Conservation (phyloP, 1,140 invertebrate genomes). For the Drosophila punjabiensis region DNA sequence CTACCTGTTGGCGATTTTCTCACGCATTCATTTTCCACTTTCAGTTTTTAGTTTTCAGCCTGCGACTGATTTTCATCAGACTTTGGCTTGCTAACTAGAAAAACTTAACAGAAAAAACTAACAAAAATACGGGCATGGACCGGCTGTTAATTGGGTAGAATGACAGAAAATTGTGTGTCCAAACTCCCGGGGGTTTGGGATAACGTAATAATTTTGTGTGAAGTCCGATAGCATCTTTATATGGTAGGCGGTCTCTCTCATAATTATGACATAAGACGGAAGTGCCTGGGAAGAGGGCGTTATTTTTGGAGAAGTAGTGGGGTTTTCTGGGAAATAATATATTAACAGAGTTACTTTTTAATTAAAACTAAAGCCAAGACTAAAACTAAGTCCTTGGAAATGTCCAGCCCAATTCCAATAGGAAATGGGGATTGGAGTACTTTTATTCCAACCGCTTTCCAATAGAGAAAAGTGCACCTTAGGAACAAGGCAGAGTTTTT, state of each 20-base stretch:
- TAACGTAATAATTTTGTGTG: slow-evolving; percentile 69
- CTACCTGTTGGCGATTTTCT: slow-evolving; percentile 65
- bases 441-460: not conserved
- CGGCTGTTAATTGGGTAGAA: slow-evolving; percentile 74
- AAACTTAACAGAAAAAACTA: slow-evolving; percentile 28
- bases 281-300: slow-evolving; percentile 26
- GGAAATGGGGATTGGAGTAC: not conserved
- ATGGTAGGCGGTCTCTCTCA: slow-evolving; percentile 54
- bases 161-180: slow-evolving; percentile 57
- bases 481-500: not conserved
- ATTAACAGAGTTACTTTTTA: not conserved
- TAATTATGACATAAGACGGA: slow-evolving; percentile 70
- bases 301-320: not conserved
- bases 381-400: not conserved
- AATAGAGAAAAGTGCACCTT: not conserved
- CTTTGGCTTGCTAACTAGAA: slow-evolving; percentile 52
- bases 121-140: slow-evolving; percentile 30
- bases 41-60: slow-evolving; percentile 64
- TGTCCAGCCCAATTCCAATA: not conserved
- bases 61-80: slow-evolving; percentile 66
- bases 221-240: slow-evolving; percentile 72
- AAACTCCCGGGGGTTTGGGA: slow-evolving; percentile 30
- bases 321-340: not conserved
- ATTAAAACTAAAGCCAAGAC: not conserved
- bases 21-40: slow-evolving; percentile 82